These are phyloP conservation scores for Mnemiopsis leidyi DNA, from an alignment of 37 sponge, comb jelly and placozoan species.

Conservation along the genomic window DNA sequence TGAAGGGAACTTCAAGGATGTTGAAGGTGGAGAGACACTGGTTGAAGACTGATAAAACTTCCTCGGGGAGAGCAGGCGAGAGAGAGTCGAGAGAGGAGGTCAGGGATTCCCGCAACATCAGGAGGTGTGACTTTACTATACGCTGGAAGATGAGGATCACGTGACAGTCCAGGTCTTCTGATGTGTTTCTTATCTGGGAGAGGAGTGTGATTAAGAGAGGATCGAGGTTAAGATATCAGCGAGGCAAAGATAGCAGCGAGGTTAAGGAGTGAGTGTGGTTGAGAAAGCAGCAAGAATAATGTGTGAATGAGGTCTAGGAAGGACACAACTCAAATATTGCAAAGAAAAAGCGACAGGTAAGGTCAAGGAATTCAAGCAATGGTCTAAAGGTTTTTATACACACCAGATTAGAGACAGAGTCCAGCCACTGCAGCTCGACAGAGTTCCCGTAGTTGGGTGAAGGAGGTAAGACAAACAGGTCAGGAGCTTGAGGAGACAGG, in stretches of 20 bases:
- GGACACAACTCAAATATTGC: too few species aligned
- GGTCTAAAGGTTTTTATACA: too few species aligned
- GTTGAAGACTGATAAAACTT: neutral
- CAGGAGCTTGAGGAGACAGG: neutral
- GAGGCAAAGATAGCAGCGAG: too few species aligned
- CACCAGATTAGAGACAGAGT: neutral
- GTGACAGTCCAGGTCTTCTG: conserved; percentile 31
- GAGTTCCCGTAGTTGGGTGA: neutral
- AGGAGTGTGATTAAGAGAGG: too few species aligned
- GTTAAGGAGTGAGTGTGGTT: too few species aligned
- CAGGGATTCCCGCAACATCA: conserved; percentile 2
- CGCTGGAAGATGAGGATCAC: conserved; percentile 39
- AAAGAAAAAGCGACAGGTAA: neutral
- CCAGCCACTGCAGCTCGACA: conserved; percentile 8
- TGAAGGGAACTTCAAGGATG: conserved; percentile 27
- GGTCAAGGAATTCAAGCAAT: too few species aligned
- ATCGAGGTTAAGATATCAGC: too few species aligned
- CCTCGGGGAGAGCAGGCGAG: conserved; percentile 50
- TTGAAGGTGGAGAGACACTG: conserved; percentile 31
- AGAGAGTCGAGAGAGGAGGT: neutral
- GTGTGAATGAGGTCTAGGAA: too few species aligned
- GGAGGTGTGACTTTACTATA: conserved; percentile 25
- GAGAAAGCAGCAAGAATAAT: too few species aligned
- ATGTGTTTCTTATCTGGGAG: conserved; percentile 13
- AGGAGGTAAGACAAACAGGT: neutral